Evolutionary conservation across 2,113 vertebrate genomes (phyloP).

Genomic region (Nothobranchius furzeri): DNA sequence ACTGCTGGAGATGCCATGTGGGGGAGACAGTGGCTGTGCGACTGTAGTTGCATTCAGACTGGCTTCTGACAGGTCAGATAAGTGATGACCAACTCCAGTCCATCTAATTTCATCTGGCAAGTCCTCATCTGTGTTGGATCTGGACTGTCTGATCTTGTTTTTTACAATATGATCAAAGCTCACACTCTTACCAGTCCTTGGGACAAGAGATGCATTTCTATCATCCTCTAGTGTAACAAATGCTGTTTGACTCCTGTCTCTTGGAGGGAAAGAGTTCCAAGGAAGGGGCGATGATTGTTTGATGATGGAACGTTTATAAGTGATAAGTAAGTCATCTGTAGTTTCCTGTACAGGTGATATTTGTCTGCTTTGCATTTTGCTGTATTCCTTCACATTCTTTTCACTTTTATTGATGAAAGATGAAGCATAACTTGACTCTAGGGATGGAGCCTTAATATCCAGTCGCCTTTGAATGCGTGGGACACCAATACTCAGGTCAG

Average conservation of each 20-base stretch:
- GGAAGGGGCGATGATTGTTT: conserved; percentile 13
- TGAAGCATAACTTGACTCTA: conserved; percentile 11
- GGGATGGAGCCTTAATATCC: conserved; percentile 37
- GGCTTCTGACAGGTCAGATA: conserved; percentile 19
- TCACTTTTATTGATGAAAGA: conserved; percentile 32
- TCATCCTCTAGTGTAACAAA: conserved; percentile 2
- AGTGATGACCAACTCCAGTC: conserved; percentile 26
- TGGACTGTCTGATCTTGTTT: conserved; percentile 13
- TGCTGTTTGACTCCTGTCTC: conserved; percentile 27
- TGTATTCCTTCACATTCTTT: neutral
- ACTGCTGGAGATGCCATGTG: neutral
- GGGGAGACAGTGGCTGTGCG: neutral
- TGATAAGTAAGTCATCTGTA: conserved; percentile 30
- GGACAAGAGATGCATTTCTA: neutral
- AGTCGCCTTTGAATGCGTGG: conserved; percentile 24
- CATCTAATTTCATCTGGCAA: conserved; percentile 32
- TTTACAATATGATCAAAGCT: conserved; percentile 23
- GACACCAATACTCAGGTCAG: conserved; percentile 36
- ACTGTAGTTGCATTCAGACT: neutral
- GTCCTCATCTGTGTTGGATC: conserved; percentile 1
- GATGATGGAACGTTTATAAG: conserved; percentile 61
- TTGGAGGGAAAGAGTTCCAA: conserved; percentile 10
- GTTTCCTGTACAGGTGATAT: conserved; percentile 4
- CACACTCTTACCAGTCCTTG: conserved; percentile 5
- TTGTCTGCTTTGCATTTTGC: neutral